phyloP scores from a whole-genome alignment of 1,140 invertebrate species.

The Brevipalpus yothersi region DNA sequence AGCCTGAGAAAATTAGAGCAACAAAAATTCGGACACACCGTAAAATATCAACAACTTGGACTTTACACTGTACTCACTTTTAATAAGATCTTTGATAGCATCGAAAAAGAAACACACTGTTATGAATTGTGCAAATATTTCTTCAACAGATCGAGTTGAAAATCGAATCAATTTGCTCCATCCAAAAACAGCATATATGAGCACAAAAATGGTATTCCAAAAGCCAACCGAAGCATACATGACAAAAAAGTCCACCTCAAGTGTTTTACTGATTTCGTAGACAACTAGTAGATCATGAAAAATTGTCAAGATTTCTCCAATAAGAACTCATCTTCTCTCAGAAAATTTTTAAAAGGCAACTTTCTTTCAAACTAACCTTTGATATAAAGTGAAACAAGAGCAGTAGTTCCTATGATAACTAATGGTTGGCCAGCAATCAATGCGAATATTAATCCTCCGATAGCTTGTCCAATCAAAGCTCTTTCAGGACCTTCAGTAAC shows the following conservation, averaged over 20 bases:
- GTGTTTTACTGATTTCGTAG: slow-evolving; percentile 21
- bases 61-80: slow-evolving; percentile 21
- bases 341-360: background rate
- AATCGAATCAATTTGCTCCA: slow-evolving; percentile 26
- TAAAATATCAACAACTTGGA: background rate
- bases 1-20: slow-evolving; percentile 20
- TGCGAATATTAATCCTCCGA: slow-evolving; percentile 26
- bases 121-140: slow-evolving; percentile 29
- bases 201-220: slow-evolving; percentile 25
- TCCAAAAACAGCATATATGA: slow-evolving; percentile 24
- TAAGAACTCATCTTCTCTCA: background rate
- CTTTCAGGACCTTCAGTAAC: slow-evolving; percentile 27
- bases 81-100: slow-evolving; percentile 23
- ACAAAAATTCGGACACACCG: background rate
- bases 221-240: slow-evolving; percentile 29
- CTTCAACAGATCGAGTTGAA: slow-evolving; percentile 25
- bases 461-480: slow-evolving; percentile 26
- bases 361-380: slow-evolving; percentile 18
- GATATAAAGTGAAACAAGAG: slow-evolving; percentile 27
- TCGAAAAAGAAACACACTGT: slow-evolving; percentile 28
- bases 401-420: slow-evolving; percentile 27
- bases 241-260: slow-evolving; percentile 24
- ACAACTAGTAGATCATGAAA: slow-evolving; percentile 23
- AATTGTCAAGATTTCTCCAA: background rate
- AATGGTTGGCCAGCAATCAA: slow-evolving; percentile 24